phyloP scores from a whole-genome alignment of 2,113 vertebrate species.

The Aleadryas rufinucha region DNA sequence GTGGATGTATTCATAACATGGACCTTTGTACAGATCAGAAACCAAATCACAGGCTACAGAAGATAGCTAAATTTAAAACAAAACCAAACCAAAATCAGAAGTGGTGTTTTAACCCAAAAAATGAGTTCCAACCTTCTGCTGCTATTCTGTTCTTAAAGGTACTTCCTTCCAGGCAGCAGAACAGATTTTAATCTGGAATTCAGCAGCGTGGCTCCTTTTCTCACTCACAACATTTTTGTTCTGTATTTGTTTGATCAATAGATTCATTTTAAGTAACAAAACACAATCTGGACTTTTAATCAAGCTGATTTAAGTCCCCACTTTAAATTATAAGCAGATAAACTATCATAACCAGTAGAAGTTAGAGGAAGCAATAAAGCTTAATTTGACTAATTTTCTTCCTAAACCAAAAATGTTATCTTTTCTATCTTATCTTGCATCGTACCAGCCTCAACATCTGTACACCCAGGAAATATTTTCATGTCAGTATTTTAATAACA shows the following conservation, averaged over 20 bases:
- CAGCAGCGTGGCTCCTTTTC: background rate
- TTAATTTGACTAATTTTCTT: background rate
- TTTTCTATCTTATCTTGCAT: background rate
- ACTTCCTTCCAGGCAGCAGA: background rate
- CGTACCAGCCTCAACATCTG: background rate
- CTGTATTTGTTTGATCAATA: background rate
- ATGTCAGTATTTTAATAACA: background rate
- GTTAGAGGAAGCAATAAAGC: background rate
- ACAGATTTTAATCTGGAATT: background rate
- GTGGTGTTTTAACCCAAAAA: background rate
- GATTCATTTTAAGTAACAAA: background rate
- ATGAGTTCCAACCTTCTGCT: background rate
- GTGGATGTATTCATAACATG: background rate
- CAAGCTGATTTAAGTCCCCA: background rate
- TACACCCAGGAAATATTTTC: background rate
- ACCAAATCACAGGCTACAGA: background rate
- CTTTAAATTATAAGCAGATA: background rate
- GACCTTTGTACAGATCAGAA: background rate
- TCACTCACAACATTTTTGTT: background rate
- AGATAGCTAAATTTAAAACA: background rate
- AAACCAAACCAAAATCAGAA: background rate
- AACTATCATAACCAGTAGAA: background rate
- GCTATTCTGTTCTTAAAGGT: background rate
- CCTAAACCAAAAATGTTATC: background rate
- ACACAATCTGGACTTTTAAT: background rate